Evolutionary conservation across 2,888 invertebrate species (phyloP), one percentile per base, ranked within the genome.

Genomic region (Cephus nigrinus): DNA sequence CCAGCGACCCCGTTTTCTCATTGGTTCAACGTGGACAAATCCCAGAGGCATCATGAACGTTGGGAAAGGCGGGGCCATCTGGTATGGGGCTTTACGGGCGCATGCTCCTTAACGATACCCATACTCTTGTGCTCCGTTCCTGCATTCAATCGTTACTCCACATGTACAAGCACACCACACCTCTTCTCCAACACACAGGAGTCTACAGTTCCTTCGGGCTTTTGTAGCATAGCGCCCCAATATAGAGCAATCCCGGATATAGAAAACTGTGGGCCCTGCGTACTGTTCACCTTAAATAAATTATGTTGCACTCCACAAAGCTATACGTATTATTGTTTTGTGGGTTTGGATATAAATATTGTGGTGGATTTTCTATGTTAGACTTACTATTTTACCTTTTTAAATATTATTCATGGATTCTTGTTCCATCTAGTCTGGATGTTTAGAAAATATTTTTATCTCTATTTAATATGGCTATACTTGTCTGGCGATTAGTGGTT

Each of bases 21-120:
- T 90, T 90, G 90, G 90, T 80, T 84, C 83, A 80, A 80, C 78
- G 82, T 83, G 85, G 88, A 90, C 90, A 90, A 90, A 90, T 90
- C 90, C 90, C 90, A 90, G 88, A 87, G 88, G 90, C 85, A 88
- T 88, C 87, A 86, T 88, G 81, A 79, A 82, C 83, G 81, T 80
- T 82, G 82, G 80, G 79, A 83, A 84, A 85, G 89, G 89, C 90
- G 90, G 87, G 84, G 86, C 86, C 75, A 83, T 80, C 75, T 82
- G 83, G 84, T 81, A 82, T 84, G 71, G 78, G 82, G 82, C 78
- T 80, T 83, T 79, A 83, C 79, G 81, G 81, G 89, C 89, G 89
- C 90, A 90, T 89, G 89, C 88, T 82, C 87, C 79, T 82, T 88
- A 88, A 87, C 87, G 88, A 88, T 86, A 88, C 84, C 81, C 81